Evolutionary conservation across 2,888 invertebrate species (phyloP).

Genomic region (Andrena dorsata): DNA sequence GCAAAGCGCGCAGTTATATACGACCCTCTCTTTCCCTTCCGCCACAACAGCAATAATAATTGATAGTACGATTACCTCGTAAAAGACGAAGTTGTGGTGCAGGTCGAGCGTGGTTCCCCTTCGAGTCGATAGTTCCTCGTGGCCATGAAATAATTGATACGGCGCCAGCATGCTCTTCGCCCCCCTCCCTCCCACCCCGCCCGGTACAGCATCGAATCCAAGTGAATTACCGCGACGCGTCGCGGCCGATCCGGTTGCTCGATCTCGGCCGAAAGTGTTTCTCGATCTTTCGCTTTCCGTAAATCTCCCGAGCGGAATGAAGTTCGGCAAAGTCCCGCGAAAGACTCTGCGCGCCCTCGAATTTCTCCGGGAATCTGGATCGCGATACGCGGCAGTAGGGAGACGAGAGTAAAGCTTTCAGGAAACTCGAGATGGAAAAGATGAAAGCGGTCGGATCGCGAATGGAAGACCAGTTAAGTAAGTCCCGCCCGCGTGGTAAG

Average conservation of each 20-base stretch:
- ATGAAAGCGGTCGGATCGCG: conserved; percentile 31
- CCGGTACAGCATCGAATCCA: neutral
- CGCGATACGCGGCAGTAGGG: conserved; percentile 1
- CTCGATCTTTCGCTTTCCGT: neutral
- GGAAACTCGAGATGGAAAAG: conserved; percentile 7
- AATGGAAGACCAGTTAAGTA: conserved; percentile 21
- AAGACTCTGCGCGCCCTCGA: neutral
- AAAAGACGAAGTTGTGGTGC: conserved; percentile 3
- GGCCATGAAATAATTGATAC: conserved; percentile 30
- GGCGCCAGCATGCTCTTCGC: neutral
- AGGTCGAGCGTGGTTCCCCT: neutral
- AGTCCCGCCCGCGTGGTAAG: neutral
- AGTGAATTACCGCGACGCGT: conserved; percentile 12
- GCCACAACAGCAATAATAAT: conserved; percentile 11
- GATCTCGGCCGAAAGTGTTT: neutral
- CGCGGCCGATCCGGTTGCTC: neutral
- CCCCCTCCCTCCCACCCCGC: too few species aligned
- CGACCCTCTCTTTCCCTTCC: neutral
- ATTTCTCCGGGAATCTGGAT: conserved; percentile 13
- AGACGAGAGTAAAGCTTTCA: conserved; percentile 10
- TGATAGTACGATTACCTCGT: neutral
- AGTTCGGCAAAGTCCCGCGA: conserved; percentile 11
- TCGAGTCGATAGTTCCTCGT: conserved; percentile 25
- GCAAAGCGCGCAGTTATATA: neutral
- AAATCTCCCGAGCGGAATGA: conserved; percentile 14